Conservation (phyloP, 2,888 invertebrate species). For the Augochlorella aurata region DNA sequence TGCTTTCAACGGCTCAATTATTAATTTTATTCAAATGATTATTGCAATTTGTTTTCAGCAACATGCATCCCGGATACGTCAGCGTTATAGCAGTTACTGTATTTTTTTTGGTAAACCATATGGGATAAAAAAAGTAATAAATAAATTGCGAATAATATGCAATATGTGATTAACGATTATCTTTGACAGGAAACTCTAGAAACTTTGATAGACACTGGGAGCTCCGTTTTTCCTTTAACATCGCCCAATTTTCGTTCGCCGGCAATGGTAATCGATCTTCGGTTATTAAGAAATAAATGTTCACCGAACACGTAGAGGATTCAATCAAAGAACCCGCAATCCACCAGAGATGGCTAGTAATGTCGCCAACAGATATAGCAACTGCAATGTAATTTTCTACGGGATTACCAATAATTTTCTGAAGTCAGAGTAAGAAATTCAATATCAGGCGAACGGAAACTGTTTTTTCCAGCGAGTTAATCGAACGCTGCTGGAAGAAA, state of each 20-base stretch:
- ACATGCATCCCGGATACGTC: neutral
- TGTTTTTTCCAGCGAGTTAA: slow-evolving; percentile 32
- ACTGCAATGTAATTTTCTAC: slow-evolving; percentile 15
- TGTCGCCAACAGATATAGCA: neutral
- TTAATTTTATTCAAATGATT: no score
- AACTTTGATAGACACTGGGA: no score
- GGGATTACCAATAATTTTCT: slow-evolving; percentile 2
- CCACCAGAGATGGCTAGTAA: neutral
- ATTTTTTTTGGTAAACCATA: no score
- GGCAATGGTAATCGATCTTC: slow-evolving; percentile 12
- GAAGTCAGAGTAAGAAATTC: slow-evolving; percentile 24
- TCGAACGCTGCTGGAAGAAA: slow-evolving; percentile 38
- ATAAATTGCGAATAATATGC: no score
- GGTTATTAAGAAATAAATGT: slow-evolving; percentile 7
- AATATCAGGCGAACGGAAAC: slow-evolving; percentile 3
- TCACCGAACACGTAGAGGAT: slow-evolving; percentile 19
- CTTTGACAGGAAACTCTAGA: no score
- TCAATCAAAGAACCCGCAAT: neutral
- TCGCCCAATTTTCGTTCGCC: neutral
- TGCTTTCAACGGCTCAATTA: no score
- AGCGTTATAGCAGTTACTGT: neutral
- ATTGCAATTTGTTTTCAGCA: neutral
- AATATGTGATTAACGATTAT: no score
- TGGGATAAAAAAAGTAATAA: no score
- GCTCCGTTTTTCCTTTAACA: no score